Percentiles rank a stretch among this genome's conserved stretches.
phyloP scores from a whole-genome alignment of 1,140 invertebrate species.

The Aphelenchoides besseyi region DNA sequence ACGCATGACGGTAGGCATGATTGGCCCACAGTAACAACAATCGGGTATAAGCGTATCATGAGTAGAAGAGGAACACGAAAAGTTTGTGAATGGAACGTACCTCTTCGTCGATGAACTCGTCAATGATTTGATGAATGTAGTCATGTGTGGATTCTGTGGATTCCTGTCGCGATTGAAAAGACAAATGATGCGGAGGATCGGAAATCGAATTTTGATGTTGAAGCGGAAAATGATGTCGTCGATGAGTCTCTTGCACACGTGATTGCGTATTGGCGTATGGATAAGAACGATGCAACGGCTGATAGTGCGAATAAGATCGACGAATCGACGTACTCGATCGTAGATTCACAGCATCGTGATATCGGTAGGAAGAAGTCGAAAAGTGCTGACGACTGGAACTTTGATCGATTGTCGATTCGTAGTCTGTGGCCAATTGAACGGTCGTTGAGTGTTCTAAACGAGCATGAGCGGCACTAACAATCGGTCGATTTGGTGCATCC shows the following conservation, averaged over 20 bases:
- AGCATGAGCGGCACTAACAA: background rate
- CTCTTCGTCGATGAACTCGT: constrained; percentile 13
- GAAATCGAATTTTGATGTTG: constrained; percentile 12
- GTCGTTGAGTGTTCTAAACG: background rate
- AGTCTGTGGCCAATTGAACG: background rate
- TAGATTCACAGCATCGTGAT: background rate
- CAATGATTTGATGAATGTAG: background rate
- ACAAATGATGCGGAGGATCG: background rate
- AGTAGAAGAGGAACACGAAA: background rate
- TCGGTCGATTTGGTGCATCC: background rate
- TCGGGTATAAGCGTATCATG: background rate
- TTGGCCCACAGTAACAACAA: background rate
- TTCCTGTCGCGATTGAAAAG: background rate
- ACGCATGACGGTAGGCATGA: background rate
- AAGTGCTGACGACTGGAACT: background rate
- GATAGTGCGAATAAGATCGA: background rate
- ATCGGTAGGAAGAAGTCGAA: background rate
- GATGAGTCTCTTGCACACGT: too few relatives aligned
- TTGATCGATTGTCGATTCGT: background rate
- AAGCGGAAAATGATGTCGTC: background rate
- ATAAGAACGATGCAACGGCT: background rate
- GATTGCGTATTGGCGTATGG: background rate
- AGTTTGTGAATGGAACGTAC: constrained; percentile 1
- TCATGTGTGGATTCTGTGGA: background rate
- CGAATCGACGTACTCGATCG: background rate